Evolutionary conservation across 2,888 invertebrate species (phyloP).

Genomic region (Chloroclysta siterata): DNA sequence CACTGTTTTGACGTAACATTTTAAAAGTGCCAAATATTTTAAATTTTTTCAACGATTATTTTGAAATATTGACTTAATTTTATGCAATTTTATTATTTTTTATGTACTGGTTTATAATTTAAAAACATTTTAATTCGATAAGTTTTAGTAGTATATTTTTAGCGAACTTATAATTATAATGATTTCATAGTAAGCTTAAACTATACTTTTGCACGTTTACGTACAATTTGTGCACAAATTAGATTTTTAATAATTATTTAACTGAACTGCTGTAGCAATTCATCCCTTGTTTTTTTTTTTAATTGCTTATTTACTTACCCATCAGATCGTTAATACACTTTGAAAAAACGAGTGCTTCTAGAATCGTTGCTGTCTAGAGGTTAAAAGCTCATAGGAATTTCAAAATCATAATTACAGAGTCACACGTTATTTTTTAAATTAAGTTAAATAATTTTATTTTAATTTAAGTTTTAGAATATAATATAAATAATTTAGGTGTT

Average conservation of each 20-base stretch:
- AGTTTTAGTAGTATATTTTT: not conserved
- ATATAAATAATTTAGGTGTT: constrained; percentile 27
- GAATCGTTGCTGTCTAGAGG: too few species aligned
- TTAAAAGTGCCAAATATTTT: constrained; percentile 23
- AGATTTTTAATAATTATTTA: not conserved
- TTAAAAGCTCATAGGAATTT: not conserved
- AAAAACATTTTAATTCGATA: too few species aligned
- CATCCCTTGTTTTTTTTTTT: too few species aligned
- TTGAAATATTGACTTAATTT: not conserved
- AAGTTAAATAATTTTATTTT: constrained; percentile 5
- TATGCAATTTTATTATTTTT: too few species aligned
- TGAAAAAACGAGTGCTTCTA: too few species aligned
- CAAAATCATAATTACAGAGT: too few species aligned
- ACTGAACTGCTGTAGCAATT: not conserved
- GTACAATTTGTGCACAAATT: constrained; percentile 24
- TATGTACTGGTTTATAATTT: too few species aligned
- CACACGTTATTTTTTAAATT: not conserved
- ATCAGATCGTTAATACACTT: too few species aligned
- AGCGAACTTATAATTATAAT: not conserved
- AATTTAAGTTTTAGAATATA: constrained; percentile 2
- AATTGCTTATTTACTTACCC: too few species aligned
- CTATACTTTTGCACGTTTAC: not conserved
- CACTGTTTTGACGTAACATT: constrained; percentile 1
- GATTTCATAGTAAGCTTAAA: not conserved
- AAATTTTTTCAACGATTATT: not conserved